Percentiles rank a stretch among this genome's conserved stretches.
Evolutionary conservation across 2,797 vertebrate genomes (phyloP).

Genomic region (Melanotaenia maccullochi): DNA sequence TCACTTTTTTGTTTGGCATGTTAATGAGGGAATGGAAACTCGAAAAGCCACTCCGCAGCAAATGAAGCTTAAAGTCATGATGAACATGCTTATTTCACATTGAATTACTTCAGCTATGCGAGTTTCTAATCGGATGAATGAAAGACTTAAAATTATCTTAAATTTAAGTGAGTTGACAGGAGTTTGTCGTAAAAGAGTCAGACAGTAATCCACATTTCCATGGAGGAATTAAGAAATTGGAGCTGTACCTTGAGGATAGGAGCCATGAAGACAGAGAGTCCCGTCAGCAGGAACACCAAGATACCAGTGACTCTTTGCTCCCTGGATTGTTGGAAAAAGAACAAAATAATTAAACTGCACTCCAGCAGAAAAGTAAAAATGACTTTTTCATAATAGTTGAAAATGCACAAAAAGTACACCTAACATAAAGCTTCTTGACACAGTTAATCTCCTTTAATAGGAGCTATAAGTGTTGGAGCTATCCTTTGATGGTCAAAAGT

Average conservation of each 20-base stretch:
- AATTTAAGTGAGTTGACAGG: conserved; percentile 43
- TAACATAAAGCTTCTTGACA: background rate
- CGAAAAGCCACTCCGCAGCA: conserved; percentile 45
- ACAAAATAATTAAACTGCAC: background rate
- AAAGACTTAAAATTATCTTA: conserved; percentile 51
- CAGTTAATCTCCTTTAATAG: background rate
- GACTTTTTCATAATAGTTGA: background rate
- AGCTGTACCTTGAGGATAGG: conserved; percentile 94
- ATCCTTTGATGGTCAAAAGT: background rate
- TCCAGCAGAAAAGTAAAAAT: background rate
- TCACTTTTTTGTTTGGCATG: conserved; percentile 18
- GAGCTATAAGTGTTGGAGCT: background rate
- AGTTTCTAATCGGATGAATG: conserved; percentile 65
- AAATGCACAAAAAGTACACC: background rate
- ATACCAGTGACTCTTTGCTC: conserved; percentile 97
- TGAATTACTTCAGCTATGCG: conserved; percentile 55
- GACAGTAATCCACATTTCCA: conserved; percentile 71
- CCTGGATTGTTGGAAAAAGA: conserved; percentile 74
- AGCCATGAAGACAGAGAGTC: conserved; percentile 97
- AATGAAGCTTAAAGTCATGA: conserved; percentile 60
- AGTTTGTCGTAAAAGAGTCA: conserved; percentile 58
- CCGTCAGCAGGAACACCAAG: conserved; percentile 93
- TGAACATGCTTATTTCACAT: conserved; percentile 68
- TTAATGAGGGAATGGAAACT: conserved; percentile 67
- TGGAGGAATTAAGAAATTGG: conserved; percentile 31